Conservation (phyloP, 2,113 vertebrate species). For the Lepisosteus osseus region DNA sequence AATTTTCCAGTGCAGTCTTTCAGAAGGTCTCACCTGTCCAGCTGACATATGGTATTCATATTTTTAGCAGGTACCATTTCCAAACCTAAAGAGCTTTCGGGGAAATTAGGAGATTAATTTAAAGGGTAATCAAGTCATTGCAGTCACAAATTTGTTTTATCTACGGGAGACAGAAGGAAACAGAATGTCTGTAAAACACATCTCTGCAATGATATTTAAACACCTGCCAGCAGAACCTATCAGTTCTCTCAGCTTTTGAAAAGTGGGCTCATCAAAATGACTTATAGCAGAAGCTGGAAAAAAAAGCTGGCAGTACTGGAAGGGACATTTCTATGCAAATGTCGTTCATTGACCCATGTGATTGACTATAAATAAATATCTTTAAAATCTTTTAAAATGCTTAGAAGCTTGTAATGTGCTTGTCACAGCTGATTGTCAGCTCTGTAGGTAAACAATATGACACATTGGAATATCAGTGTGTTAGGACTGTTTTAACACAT, state of each 20-base stretch:
- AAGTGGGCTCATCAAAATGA: too few relatives aligned
- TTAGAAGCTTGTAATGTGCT: too few relatives aligned
- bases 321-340: too few relatives aligned
- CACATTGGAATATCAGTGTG: too few relatives aligned
- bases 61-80: constrained; percentile 3
- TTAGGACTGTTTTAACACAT: too few relatives aligned
- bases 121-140: not conserved
- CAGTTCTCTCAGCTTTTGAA: too few relatives aligned
- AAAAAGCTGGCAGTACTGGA: too few relatives aligned
- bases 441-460: too few relatives aligned
- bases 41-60: not conserved
- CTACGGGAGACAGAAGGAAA: not conserved
- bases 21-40: not conserved
- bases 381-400: not conserved
- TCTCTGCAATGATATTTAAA: not conserved
- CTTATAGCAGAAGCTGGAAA: too few relatives aligned
- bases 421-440: too few relatives aligned
- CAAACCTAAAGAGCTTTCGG: not conserved
- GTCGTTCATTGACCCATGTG: not conserved
- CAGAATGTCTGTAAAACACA: not conserved
- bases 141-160: too few relatives aligned
- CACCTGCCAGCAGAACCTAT: not conserved
- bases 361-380: constrained; percentile 2
- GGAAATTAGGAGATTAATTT: not conserved
- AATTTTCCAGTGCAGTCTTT: not conserved